Base-by-base conservation (phyloP, 1,140 invertebrate species). In the Drosophila leontia region DNA sequence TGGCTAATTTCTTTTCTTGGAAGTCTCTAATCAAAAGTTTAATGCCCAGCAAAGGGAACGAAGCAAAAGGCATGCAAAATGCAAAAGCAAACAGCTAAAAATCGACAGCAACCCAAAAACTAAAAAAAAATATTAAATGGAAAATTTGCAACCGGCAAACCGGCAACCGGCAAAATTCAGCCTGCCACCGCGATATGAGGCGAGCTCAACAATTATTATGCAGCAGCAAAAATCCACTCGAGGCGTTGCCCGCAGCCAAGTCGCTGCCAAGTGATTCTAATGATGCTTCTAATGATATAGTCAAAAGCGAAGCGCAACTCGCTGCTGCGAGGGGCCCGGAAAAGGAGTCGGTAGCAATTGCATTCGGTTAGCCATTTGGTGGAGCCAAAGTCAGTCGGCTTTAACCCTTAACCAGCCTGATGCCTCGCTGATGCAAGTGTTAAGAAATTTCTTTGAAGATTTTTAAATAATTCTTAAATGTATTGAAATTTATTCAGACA, bases 221-320 rank as follows among this genome's bases (percentile, higher is more conserved):
- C 74, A 67, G 75, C 71, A 57, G 77, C 80, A 68, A 84, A 90
- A 88, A 88, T 90, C 84, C 80, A 88, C 85, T 88, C 63, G 64
- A 88, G 85, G 85, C 85, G 85, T 88, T 88, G 81, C 85, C 85
- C 85, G 74, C 75, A 88, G 78, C 63, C 75, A 72, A 72, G 82
- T 65, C 85, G 69, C 85, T 88, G 85, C 81, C 85, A 88, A 88
- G 85, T 88, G 85, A 88, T 88, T 88, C 85, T 88, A 90, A 88
- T 88, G 85, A 88, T 88, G 86, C 85, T 88, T 88, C 85, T 88
- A 88, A 90, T 88, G 85, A 88, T 88, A 88, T 90, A 88, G 85
- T 87, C 84, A 84, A 87, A 87, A 87, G 85, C 78, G 67, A 88
- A 87, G 85, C 69, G 60, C 77, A 56, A 51, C 69, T 71, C 13